Conservation (phyloP, 1,140 invertebrate species). For the Euwallacea similis region DNA sequence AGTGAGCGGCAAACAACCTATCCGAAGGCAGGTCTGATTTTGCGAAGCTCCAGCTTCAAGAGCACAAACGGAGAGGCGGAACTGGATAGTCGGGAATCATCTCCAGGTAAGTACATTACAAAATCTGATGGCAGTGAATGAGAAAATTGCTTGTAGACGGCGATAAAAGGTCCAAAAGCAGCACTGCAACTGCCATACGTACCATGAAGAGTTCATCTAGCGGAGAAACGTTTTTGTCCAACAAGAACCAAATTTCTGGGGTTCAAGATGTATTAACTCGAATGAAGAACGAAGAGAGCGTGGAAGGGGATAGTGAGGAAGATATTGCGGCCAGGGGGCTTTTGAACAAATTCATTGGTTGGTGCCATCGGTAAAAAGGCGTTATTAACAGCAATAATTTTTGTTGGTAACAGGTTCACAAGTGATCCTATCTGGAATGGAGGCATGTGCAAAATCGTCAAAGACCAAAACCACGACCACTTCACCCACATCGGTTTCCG, state of each 20-base stretch:
- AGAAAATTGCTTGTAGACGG: no score
- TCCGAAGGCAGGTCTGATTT: conserved; percentile 68
- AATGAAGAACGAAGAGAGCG: conserved; percentile 62
- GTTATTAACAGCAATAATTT: neutral
- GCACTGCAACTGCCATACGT: conserved; percentile 4
- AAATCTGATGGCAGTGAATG: no score
- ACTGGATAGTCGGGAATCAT: conserved; percentile 33
- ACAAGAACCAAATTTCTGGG: conserved; percentile 66
- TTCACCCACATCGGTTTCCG: conserved; percentile 35
- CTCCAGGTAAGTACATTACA: conserved; percentile 40
- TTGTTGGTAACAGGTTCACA: conserved; percentile 61
- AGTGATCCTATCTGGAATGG: conserved; percentile 72
- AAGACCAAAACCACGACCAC: conserved; percentile 10
- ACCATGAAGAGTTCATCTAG: conserved; percentile 16
- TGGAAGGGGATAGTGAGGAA: conserved; percentile 62
- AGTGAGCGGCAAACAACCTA: conserved; percentile 57
- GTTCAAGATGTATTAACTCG: conserved; percentile 72
- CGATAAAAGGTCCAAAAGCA: conserved; percentile 5
- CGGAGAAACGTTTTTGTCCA: conserved; percentile 65
- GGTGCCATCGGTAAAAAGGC: neutral
- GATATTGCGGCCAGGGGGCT: conserved; percentile 71
- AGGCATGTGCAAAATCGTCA: conserved; percentile 49
- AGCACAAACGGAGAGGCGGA: conserved; percentile 51
- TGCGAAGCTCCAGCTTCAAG: conserved; percentile 63
- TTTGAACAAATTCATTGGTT: conserved; percentile 72